Evolutionary conservation across 1,140 invertebrate species (phyloP).

Genomic region (Cydia strobilella): DNA sequence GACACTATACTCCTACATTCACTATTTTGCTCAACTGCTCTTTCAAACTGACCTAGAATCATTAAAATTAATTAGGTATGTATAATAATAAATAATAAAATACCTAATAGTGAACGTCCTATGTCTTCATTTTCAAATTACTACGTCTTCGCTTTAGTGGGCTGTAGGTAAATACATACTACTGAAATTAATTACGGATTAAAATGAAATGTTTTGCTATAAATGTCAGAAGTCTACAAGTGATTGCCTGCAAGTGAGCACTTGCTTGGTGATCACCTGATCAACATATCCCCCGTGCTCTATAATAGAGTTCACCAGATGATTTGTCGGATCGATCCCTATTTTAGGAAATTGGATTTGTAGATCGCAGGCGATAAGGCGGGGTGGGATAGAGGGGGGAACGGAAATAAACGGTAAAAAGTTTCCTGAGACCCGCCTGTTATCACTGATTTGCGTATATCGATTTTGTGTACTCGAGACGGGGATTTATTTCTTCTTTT

Average conservation of each 20-base stretch:
- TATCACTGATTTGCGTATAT: conserved; percentile 75
- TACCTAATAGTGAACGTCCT: no score
- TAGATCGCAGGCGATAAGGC: conserved; percentile 66
- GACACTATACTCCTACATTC: not conserved
- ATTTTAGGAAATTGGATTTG: conserved; percentile 81
- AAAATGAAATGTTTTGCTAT: no score
- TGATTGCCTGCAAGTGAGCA: no score
- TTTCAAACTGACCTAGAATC: not conserved
- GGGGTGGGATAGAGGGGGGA: conserved; percentile 35
- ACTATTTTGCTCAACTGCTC: not conserved
- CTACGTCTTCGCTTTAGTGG: no score
- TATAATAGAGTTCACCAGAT: conserved; percentile 76
- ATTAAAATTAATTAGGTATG: not conserved
- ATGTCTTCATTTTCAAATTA: no score
- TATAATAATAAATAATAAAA: no score
- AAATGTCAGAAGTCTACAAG: no score
- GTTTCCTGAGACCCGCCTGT: conserved; percentile 52
- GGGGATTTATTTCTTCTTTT: conserved; percentile 53
- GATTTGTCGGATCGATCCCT: conserved; percentile 80
- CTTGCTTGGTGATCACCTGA: no score
- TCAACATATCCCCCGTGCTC: conserved; percentile 15
- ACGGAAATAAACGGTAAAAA: conserved; percentile 58
- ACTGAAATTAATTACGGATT: no score
- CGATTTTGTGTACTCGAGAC: conserved; percentile 54
- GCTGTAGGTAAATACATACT: no score